phyloP scores from a whole-genome alignment of 1,140 invertebrate genomes.

The Dreissena rostriformis region DNA sequence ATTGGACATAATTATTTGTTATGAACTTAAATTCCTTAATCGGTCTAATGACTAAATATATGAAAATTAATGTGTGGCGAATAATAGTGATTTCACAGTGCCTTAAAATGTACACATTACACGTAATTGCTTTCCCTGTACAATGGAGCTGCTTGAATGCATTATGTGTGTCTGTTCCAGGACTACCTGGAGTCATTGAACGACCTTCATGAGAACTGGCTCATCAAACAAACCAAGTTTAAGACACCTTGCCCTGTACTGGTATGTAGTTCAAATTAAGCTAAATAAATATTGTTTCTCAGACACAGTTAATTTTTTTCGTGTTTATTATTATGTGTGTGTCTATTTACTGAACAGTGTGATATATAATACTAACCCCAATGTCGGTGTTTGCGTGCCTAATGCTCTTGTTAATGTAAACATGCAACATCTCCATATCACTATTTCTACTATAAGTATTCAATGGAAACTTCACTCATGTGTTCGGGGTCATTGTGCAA shows the following conservation, averaged over 20 bases:
- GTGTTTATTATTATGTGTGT: not conserved
- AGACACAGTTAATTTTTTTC: not conserved
- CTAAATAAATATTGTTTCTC: not conserved
- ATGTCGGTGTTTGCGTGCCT: not conserved
- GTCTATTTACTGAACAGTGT: not conserved
- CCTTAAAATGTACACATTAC: too few species aligned
- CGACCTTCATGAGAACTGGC: conserved; percentile 92
- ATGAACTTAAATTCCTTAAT: too few species aligned
- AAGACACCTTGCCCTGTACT: conserved; percentile 69
- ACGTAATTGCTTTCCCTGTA: too few species aligned
- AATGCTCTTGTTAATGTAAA: not conserved
- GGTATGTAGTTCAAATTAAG: conserved; percentile 58
- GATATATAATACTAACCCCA: not conserved
- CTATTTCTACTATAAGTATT: too few species aligned
- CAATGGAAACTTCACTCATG: too few species aligned
- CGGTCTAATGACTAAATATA: too few species aligned
- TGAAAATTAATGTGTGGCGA: too few species aligned
- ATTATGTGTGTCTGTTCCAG: conserved; percentile 52
- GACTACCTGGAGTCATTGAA: conserved; percentile 89
- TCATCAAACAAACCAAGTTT: conserved; percentile 79
- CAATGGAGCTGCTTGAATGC: too few species aligned
- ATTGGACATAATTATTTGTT: too few species aligned
- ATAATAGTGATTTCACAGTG: too few species aligned
- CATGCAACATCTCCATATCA: too few species aligned
- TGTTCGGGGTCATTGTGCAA: too few species aligned